Percentiles rank a stretch among this genome's conserved stretches.
These are phyloP conservation scores for Lucilia cuprina DNA, from an alignment of 1,140 invertebrate species.

Conservation along the genomic window DNA sequence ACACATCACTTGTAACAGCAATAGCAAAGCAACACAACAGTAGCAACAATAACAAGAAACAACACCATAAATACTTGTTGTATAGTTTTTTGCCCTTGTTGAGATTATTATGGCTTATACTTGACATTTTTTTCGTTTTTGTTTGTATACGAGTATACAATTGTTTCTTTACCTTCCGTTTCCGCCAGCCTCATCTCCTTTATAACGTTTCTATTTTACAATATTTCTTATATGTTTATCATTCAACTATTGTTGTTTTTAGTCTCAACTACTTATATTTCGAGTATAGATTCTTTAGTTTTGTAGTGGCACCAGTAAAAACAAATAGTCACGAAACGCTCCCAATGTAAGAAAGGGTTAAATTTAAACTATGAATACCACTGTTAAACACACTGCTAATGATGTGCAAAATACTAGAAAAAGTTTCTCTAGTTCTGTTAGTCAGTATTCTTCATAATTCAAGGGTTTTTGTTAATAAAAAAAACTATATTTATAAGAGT, in stretches of 20 bases:
- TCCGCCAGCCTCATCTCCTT: neutral
- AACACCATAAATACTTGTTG: conserved; percentile 1
- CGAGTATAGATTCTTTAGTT: neutral
- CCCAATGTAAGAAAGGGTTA: neutral
- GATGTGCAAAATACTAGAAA: conserved; percentile 57
- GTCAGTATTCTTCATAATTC: neutral
- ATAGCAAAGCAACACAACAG: neutral
- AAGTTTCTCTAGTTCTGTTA: neutral
- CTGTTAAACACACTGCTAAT: conserved; percentile 48
- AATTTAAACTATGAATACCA: neutral
- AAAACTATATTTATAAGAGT: neutral
- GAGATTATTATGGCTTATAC: conserved; percentile 57
- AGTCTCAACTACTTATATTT: neutral
- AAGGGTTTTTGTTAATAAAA: conserved; percentile 22
- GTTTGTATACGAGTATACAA: conserved; percentile 13
- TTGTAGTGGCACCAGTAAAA: neutral
- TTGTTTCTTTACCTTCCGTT: conserved; percentile 28
- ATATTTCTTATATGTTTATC: neutral
- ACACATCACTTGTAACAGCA: conserved; percentile 24
- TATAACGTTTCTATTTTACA: neutral
- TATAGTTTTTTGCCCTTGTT: conserved; percentile 30
- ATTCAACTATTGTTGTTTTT: neutral
- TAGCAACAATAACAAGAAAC: neutral
- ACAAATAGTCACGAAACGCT: too few species aligned
- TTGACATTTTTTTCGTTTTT: conserved; percentile 52